Percentiles rank a stretch among this genome's conserved stretches.
These are phyloP conservation scores for Mirza zaza DNA, from an alignment of 2,113 vertebrate species.

Conservation along the genomic window DNA sequence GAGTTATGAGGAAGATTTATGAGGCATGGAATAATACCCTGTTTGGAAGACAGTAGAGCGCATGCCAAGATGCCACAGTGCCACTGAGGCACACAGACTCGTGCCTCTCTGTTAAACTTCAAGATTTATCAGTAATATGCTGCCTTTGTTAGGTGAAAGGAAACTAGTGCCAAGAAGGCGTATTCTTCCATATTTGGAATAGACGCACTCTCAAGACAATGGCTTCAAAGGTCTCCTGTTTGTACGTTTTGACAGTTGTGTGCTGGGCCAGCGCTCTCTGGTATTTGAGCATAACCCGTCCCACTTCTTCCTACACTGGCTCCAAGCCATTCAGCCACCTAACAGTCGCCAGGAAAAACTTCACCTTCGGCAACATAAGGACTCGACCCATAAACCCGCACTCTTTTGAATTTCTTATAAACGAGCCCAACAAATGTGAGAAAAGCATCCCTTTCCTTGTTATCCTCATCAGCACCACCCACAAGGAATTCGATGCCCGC, in stretches of 20 bases:
- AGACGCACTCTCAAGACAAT: constrained; percentile 91
- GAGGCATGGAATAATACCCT: constrained; percentile 73
- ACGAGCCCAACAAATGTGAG: constrained; percentile 96
- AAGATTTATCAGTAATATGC: constrained; percentile 86
- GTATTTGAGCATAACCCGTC: constrained; percentile 96
- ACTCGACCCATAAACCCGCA: constrained; percentile 97
- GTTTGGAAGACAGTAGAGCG: constrained; percentile 74
- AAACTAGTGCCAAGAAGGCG: constrained; percentile 83
- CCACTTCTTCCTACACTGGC: constrained; percentile 92
- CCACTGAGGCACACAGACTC: constrained; percentile 66
- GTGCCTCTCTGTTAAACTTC: constrained; percentile 73
- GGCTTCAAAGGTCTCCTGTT: constrained; percentile 98
- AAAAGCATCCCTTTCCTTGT: constrained; percentile 92
- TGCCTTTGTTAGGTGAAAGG: constrained; percentile 82
- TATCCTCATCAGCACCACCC: constrained; percentile 97
- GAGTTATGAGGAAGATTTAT: constrained; percentile 78
- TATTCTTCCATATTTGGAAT: constrained; percentile 83
- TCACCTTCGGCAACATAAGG: constrained; percentile 96
- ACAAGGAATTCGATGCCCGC: constrained; percentile 98
- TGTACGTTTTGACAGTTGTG: constrained; percentile 97
- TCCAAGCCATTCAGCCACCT: constrained; percentile 89
- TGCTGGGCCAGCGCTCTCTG: constrained; percentile 98
- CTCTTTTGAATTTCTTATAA: constrained; percentile 95
- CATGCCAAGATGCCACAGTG: constrained; percentile 57
- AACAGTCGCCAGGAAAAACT: constrained; percentile 89